phyloP scores from a whole-genome alignment of 1,140 invertebrate genomes.

The Gerris buenoi region DNA sequence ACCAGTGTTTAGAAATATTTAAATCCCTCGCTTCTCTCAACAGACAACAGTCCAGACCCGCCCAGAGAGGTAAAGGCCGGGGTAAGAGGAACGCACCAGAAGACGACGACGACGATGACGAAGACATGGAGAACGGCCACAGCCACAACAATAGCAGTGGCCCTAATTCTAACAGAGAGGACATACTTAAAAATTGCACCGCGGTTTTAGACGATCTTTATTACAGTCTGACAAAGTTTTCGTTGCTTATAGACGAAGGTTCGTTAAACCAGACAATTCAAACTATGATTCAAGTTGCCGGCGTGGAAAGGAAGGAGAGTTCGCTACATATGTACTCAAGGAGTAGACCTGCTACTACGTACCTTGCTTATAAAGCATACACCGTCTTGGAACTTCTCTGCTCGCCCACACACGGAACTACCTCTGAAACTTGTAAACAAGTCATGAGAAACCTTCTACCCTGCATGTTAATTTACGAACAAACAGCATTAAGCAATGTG shows the following conservation, averaged over 20 bases:
- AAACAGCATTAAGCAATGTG: slow-evolving; percentile 27
- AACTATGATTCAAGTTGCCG: slow-evolving; percentile 34
- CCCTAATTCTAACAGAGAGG: slow-evolving; percentile 22
- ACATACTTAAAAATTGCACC: slow-evolving; percentile 27
- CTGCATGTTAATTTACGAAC: slow-evolving; percentile 31
- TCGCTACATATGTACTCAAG: slow-evolving; percentile 20
- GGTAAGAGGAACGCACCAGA: slow-evolving; percentile 15
- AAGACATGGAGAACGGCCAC: slow-evolving; percentile 22
- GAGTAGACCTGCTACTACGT: slow-evolving; percentile 23
- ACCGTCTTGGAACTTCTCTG: slow-evolving; percentile 33
- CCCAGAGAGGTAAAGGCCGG: neutral
- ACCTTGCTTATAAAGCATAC: slow-evolving; percentile 34
- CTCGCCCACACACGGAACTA: slow-evolving; percentile 33
- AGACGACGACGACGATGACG: slow-evolving; percentile 24
- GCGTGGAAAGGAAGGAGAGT: slow-evolving; percentile 29
- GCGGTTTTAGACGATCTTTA: slow-evolving; percentile 33
- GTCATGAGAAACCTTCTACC: slow-evolving; percentile 36
- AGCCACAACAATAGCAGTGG: too few species aligned
- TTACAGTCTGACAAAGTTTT: slow-evolving; percentile 31
- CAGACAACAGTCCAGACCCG: slow-evolving; percentile 15
- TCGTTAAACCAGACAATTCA: slow-evolving; percentile 34
- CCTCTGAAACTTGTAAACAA: slow-evolving; percentile 30
- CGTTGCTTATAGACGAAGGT: slow-evolving; percentile 33
- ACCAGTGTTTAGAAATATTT: slow-evolving; percentile 34
- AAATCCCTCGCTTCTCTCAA: slow-evolving; percentile 28